phyloP scores from a whole-genome alignment of 2,113 vertebrate species.

The Pardalotus punctatus region DNA sequence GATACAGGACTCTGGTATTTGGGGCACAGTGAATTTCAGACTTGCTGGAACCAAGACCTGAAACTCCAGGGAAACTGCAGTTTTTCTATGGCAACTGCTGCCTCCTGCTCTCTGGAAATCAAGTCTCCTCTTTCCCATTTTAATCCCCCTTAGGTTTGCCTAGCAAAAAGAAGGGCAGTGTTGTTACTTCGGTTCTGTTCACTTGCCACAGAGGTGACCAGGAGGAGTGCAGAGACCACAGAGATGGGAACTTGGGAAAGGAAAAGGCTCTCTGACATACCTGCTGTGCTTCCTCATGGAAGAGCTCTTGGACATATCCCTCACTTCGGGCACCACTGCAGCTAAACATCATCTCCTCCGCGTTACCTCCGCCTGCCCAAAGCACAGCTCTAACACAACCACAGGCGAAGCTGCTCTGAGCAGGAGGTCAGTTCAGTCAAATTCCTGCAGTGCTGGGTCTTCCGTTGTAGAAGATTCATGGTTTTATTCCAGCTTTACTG shows the following conservation, averaged over 20 bases:
- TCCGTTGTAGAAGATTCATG: neutral
- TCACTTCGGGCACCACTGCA: neutral
- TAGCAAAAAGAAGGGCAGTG: neutral
- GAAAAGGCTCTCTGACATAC: constrained; percentile 57
- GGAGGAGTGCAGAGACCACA: neutral
- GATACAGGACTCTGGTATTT: neutral
- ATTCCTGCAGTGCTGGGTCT: neutral
- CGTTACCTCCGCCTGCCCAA: neutral
- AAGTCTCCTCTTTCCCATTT: neutral
- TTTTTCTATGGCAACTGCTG: neutral
- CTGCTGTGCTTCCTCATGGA: constrained; percentile 93
- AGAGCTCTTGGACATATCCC: constrained; percentile 83
- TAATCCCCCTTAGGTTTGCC: neutral
- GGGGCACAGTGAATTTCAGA: neutral
- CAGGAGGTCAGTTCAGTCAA: neutral
- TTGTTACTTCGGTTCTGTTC: neutral
- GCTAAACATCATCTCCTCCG: neutral
- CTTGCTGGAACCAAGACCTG: neutral
- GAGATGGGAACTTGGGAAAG: neutral
- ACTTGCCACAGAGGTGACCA: neutral
- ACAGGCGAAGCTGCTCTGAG: neutral
- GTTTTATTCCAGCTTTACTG: neutral
- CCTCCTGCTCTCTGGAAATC: neutral
- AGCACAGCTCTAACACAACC: neutral
- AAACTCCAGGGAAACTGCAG: neutral